Conservation (phyloP, 2,888 invertebrate genomes). For the Yponomeuta sedellus region DNA sequence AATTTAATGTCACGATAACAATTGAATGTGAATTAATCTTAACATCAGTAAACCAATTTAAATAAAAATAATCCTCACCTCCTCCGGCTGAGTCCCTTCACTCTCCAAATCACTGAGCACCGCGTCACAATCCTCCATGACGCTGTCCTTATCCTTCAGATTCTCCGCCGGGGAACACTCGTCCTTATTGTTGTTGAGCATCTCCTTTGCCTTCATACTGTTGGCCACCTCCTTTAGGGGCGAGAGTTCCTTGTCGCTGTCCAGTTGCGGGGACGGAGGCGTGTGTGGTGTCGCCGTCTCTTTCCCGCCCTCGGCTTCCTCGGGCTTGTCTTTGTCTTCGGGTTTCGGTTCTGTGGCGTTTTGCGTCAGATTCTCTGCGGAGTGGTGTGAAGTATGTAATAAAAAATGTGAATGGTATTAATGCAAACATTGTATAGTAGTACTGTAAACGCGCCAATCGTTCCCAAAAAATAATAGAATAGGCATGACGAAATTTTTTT, state of each 20-base stretch:
- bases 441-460: too few species aligned
- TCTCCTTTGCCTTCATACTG: constrained; percentile 48
- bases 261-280: constrained; percentile 22
- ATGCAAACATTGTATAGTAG: too few species aligned
- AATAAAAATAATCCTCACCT: constrained; percentile 60
- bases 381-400: background rate
- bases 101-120: constrained; percentile 90
- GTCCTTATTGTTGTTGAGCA: constrained; percentile 66
- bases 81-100: constrained; percentile 90
- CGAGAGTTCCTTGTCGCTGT: constrained; percentile 45
- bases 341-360: background rate
- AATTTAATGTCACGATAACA: too few species aligned
- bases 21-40: too few species aligned
- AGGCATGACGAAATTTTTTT: too few species aligned
- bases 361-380: background rate
- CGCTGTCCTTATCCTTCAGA: constrained; percentile 77
- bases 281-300: constrained; percentile 32
- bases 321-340: constrained; percentile 24
- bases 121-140: constrained; percentile 79
- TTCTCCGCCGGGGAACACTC: constrained; percentile 64
- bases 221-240: constrained; percentile 55
- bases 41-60: too few species aligned
- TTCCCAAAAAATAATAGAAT: too few species aligned
- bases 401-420: too few species aligned
- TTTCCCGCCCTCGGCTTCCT: constrained; percentile 18